Evolutionary conservation across 2,888 invertebrate genomes (phyloP).

Genomic region (Frankliniella fusca): DNA sequence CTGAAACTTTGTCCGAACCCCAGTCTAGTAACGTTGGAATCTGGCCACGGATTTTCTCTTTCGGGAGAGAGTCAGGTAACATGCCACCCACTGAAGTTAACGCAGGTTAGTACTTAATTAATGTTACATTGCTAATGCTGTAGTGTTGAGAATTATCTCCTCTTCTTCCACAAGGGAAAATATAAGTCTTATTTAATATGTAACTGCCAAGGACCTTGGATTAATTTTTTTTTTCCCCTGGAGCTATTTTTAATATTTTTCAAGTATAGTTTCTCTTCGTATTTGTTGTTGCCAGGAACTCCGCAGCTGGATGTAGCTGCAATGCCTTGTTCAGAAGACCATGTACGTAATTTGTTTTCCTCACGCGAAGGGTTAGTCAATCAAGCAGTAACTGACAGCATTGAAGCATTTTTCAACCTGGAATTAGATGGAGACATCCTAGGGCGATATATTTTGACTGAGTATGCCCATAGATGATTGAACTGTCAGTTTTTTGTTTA

Average conservation of each 20-base stretch:
- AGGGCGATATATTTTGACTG: slow-evolving; percentile 75
- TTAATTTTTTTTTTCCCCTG: background rate
- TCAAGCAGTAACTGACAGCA: slow-evolving; percentile 66
- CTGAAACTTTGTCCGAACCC: background rate
- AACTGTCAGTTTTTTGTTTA: slow-evolving; percentile 24
- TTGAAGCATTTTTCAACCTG: slow-evolving; percentile 59
- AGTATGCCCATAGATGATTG: slow-evolving; percentile 55
- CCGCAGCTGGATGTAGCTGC: slow-evolving; percentile 33
- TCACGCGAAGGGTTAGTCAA: slow-evolving; percentile 70
- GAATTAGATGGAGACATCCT: slow-evolving; percentile 65
- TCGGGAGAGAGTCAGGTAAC: background rate
- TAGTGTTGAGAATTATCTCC: background rate
- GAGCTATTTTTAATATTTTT: background rate
- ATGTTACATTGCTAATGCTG: background rate
- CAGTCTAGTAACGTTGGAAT: background rate
- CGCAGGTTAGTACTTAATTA: background rate
- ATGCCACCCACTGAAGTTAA: background rate
- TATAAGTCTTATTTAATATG: no score
- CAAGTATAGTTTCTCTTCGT: background rate
- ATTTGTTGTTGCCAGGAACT: background rate
- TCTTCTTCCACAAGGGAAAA: background rate
- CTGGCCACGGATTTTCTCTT: background rate
- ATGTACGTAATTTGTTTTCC: slow-evolving; percentile 66
- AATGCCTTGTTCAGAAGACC: slow-evolving; percentile 46
- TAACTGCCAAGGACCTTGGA: no score